Evolutionary conservation across 2,113 vertebrate species (phyloP).

Genomic region (Pelobates fuscus): DNA sequence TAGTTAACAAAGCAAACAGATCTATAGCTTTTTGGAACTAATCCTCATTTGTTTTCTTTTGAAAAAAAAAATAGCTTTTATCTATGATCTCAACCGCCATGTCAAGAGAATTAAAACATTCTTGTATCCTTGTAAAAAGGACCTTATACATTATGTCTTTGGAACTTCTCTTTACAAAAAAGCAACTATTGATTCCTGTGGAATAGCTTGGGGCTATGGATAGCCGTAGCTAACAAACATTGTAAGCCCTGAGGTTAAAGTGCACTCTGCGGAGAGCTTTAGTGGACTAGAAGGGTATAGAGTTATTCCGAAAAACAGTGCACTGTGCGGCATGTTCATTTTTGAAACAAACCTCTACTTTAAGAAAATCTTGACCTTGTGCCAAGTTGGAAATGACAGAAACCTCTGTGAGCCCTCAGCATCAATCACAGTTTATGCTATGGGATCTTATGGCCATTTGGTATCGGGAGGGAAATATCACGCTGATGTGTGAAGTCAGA

Average conservation of each 20-base stretch:
- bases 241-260: constrained; percentile 8
- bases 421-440: constrained; percentile 49
- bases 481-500: constrained; percentile 43
- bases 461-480: constrained; percentile 47
- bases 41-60: too few relatives aligned
- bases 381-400: constrained; percentile 37
- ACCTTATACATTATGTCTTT: too few relatives aligned
- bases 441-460: constrained; percentile 38
- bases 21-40: too few relatives aligned
- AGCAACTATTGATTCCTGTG: constrained; percentile 35
- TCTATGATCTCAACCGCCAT: too few relatives aligned
- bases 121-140: too few relatives aligned
- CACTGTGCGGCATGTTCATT: constrained; percentile 9
- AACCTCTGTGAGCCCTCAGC: constrained; percentile 24
- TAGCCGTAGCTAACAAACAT: constrained; percentile 34
- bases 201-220: constrained; percentile 28
- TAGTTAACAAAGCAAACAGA: too few relatives aligned
- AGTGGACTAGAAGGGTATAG: constrained; percentile 29
- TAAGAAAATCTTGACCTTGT: constrained; percentile 39
- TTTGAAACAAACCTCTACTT: constrained; percentile 29
- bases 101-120: too few relatives aligned
- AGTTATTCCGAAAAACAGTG: constrained; percentile 30
- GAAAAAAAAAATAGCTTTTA: too few relatives aligned
- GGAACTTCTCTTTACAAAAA: constrained; percentile 11
- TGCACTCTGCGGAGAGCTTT: constrained; percentile 22